phyloP scores from a whole-genome alignment of 2,888 invertebrate species.

The Clitarchus hookeri region DNA sequence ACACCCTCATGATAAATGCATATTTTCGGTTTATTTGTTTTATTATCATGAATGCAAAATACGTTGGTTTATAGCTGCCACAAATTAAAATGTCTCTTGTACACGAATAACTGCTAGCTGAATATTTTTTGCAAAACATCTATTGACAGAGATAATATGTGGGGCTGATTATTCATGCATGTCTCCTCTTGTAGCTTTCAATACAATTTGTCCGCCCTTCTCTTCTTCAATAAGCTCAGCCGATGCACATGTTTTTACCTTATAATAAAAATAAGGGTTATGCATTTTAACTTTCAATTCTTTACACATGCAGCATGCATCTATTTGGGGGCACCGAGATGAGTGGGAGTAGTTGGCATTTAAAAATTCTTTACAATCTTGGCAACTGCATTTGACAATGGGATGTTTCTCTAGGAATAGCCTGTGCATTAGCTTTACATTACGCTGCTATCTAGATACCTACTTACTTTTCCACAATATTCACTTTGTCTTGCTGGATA shows the following conservation, averaged over 20 bases:
- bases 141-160: background rate
- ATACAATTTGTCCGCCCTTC: background rate
- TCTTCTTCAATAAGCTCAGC: no score
- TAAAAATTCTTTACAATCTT: background rate
- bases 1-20: background rate
- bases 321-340: background rate
- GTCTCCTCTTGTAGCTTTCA: no score
- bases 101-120: background rate
- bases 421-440: background rate
- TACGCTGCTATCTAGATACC: background rate
- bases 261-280: no score
- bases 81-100: background rate
- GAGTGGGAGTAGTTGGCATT: background rate
- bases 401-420: background rate
- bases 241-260: no score
- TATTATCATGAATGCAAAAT: background rate
- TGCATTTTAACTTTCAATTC: background rate
- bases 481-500: background rate
- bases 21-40: background rate
- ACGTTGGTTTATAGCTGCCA: background rate
- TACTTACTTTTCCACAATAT: background rate
- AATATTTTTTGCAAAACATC: background rate
- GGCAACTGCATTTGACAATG: background rate
- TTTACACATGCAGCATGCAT: background rate
- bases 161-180: background rate